Evolutionary conservation across 2,888 invertebrate genomes (phyloP).

Genomic region (Thymelicus acteon): DNA sequence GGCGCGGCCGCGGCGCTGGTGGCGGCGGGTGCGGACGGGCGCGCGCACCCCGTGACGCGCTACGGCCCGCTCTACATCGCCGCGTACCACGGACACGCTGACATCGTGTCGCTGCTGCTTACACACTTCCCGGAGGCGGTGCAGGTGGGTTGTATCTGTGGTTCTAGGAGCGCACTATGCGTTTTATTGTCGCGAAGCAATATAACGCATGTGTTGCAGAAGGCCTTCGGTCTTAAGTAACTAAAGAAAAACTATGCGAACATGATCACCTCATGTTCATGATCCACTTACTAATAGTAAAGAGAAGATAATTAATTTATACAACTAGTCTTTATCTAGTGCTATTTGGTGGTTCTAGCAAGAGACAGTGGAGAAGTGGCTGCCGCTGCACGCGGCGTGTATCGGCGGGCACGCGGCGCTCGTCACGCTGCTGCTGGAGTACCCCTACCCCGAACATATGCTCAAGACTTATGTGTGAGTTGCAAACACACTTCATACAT

Average conservation of each 20-base stretch:
- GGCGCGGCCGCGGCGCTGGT: conserved; percentile 91
- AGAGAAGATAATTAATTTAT: too few relatives aligned
- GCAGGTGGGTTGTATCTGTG: conserved; percentile 83
- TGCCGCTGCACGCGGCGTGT: conserved; percentile 96
- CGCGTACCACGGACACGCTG: conserved; percentile 92
- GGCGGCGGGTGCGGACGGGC: conserved; percentile 93
- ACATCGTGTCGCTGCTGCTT: conserved; percentile 90
- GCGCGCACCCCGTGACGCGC: conserved; percentile 95
- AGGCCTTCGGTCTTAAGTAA: too few relatives aligned
- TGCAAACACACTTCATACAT: not conserved
- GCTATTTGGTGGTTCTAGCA: conserved; percentile 73
- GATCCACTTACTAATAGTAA: too few relatives aligned
- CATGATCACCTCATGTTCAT: too few relatives aligned
- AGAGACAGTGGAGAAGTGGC: conserved; percentile 95
- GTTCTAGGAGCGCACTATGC: too few relatives aligned
- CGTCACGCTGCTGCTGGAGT: conserved; percentile 91
- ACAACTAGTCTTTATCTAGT: too few relatives aligned
- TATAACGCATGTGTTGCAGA: too few relatives aligned
- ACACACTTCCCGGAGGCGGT: conserved; percentile 93
- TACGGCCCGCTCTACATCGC: conserved; percentile 97
- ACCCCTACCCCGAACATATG: conserved; percentile 89
- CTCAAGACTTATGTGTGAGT: conserved; percentile 70
- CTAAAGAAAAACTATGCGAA: too few relatives aligned
- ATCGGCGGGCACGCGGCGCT: conserved; percentile 93
- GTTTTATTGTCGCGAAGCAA: too few relatives aligned